These are phyloP conservation scores for Anniella stebbinsi DNA, from an alignment of 2,797 vertebrate genomes.

Conservation along the genomic window DNA sequence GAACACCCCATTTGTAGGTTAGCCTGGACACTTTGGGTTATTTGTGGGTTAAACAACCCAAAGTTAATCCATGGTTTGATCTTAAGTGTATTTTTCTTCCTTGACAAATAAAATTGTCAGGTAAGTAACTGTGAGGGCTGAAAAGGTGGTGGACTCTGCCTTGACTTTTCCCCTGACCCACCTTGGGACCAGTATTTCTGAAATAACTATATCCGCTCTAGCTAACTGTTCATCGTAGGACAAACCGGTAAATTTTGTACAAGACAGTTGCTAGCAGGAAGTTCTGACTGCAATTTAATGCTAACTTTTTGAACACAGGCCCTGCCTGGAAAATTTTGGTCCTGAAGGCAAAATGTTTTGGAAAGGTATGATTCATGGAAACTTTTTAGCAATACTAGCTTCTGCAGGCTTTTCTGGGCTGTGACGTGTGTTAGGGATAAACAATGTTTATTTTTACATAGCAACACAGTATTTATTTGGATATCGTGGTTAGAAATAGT, in stretches of 20 bases:
- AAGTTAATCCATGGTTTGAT: no score
- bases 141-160: background rate
- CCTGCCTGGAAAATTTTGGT: conserved; percentile 11
- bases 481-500: background rate
- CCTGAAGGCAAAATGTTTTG: conserved; percentile 17
- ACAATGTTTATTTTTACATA: conserved; percentile 25
- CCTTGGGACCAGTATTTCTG: background rate
- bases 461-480: background rate
- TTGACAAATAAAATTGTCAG: no score
- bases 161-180: background rate
- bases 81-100: no score
- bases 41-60: no score
- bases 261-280: background rate
- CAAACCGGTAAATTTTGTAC: background rate
- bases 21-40: no score
- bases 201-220: background rate
- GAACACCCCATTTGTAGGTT: no score
- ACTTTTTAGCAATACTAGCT: conserved; percentile 18
- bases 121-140: background rate
- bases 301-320: background rate
- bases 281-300: background rate
- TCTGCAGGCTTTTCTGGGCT: background rate
- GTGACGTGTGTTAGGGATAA: background rate
- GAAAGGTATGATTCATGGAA: conserved; percentile 20
- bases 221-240: background rate